phyloP scores from a whole-genome alignment of 2,888 invertebrate genomes.

The Acholoe squamosa region DNA sequence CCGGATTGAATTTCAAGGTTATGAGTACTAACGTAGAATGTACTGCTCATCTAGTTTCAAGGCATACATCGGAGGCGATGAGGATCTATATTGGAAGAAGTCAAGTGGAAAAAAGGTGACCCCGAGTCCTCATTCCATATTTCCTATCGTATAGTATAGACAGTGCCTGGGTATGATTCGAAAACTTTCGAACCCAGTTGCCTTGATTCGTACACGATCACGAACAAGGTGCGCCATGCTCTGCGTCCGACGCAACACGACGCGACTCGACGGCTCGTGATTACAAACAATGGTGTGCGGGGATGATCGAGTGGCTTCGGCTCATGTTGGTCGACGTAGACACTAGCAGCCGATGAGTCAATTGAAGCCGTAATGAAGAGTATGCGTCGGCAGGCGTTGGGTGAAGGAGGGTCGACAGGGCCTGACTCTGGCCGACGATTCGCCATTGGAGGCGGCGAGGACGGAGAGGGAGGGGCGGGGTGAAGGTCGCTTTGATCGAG shows the following conservation, averaged over 20 bases:
- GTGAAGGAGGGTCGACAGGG: not conserved
- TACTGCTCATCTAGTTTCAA: too few relatives aligned
- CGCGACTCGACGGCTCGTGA: slow-evolving; percentile 14
- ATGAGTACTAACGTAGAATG: too few relatives aligned
- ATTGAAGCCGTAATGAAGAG: slow-evolving; percentile 60
- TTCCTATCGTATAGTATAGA: too few relatives aligned
- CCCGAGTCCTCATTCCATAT: too few relatives aligned
- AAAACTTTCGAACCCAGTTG: too few relatives aligned
- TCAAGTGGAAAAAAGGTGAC: too few relatives aligned
- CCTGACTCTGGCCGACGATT: not conserved
- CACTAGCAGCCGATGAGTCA: slow-evolving; percentile 40
- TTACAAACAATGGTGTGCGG: slow-evolving; percentile 56
- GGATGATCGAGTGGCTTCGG: slow-evolving; percentile 38
- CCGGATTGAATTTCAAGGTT: too few relatives aligned
- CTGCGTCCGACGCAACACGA: not conserved
- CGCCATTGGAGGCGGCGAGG: not conserved
- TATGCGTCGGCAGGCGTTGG: not conserved
- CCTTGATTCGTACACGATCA: too few relatives aligned
- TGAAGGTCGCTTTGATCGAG: slow-evolving; percentile 15
- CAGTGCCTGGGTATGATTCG: too few relatives aligned
- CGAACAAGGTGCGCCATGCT: too few relatives aligned
- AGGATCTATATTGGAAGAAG: too few relatives aligned
- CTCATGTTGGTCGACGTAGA: not conserved
- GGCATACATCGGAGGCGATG: too few relatives aligned
- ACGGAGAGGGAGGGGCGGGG: not conserved